Percentiles rank a stretch among this genome's conserved stretches.
phyloP scores from a whole-genome alignment of 2,797 vertebrate species.

The Malacoctenus gilli region DNA sequence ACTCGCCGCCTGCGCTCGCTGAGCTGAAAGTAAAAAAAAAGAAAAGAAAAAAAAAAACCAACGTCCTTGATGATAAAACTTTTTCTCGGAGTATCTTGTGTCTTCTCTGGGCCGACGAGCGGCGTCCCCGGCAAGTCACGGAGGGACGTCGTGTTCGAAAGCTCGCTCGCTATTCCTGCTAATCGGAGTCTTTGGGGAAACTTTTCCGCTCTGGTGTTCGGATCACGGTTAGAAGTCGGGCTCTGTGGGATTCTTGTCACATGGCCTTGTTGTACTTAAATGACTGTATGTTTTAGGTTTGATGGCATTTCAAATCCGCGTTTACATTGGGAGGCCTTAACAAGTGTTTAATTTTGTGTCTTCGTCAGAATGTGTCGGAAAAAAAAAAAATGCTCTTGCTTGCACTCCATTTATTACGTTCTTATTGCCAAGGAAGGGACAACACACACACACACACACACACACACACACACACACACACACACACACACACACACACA shows the following conservation, averaged over 20 bases:
- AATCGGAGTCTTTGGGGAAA: slow-evolving; percentile 6
- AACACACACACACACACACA: slow-evolving; percentile 21
- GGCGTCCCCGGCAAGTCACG: neutral
- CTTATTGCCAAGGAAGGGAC: slow-evolving; percentile 75
- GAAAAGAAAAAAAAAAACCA: too few species aligned
- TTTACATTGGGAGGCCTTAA: slow-evolving; percentile 74
- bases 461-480: slow-evolving; percentile 34
- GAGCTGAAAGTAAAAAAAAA: slow-evolving; percentile 30
- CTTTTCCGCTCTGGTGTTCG: too few species aligned
- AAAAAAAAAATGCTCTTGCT: slow-evolving; percentile 68
- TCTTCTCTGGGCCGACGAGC: neutral
- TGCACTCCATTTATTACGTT: slow-evolving; percentile 75
- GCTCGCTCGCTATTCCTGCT: neutral
- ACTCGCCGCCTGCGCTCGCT: neutral
- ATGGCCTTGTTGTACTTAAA: slow-evolving; percentile 37
- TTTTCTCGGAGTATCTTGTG: neutral
- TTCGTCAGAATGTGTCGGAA: slow-evolving; percentile 67
- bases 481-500: slow-evolving; percentile 32
- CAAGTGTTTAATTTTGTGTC: slow-evolving; percentile 58
- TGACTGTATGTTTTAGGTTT: slow-evolving; percentile 52
- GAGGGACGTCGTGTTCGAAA: slow-evolving; percentile 4
- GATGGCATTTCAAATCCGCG: slow-evolving; percentile 70
- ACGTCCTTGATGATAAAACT: slow-evolving; percentile 21
- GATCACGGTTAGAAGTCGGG: too few species aligned
- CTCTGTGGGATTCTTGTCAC: slow-evolving; percentile 30